Evolutionary conservation across 2,797 vertebrate species (phyloP).

Genomic region (Furcifer pardalis): DNA sequence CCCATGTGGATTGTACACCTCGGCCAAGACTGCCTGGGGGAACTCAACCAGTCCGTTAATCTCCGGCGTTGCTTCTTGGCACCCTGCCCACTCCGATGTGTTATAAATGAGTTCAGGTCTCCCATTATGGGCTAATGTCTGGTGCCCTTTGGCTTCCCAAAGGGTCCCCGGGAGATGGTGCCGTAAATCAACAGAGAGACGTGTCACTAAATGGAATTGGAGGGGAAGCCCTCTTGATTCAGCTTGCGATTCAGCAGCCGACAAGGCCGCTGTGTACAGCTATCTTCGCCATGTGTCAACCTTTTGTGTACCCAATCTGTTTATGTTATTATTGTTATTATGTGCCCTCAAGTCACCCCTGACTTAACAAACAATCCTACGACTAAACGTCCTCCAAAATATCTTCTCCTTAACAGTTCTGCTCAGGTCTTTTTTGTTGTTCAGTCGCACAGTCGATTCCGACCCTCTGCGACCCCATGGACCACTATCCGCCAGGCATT

Average conservation of each 20-base stretch:
- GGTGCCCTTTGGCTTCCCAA: slow-evolving; percentile 80
- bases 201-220: not conserved
- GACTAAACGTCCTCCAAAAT: too few species aligned
- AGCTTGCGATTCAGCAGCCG: slow-evolving; percentile 65
- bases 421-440: too few species aligned
- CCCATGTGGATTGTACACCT: slow-evolving; percentile 32
- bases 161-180: slow-evolving; percentile 74
- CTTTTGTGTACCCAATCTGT: too few species aligned
- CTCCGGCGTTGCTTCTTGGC: slow-evolving; percentile 20
- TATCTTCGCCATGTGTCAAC: slow-evolving; percentile 50
- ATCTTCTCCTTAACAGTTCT: too few species aligned
- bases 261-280: slow-evolving; percentile 68
- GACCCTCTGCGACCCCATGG: too few species aligned
- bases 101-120: slow-evolving; percentile 69
- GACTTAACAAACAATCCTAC: too few species aligned
- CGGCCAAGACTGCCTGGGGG: slow-evolving; percentile 33
- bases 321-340: too few species aligned
- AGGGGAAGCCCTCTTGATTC: not conserved
- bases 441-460: too few species aligned
- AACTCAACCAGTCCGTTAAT: slow-evolving; percentile 58
- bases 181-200: slow-evolving; percentile 77
- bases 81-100: slow-evolving; percentile 59
- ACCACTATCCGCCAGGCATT: too few species aligned
- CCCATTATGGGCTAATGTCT: slow-evolving; percentile 79
- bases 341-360: too few species aligned